A percentile compares a stretch with the other conserved stretches of the same genome.
Conservation (phyloP, 2,797 vertebrate genomes). For the Nothura maculosa region DNA sequence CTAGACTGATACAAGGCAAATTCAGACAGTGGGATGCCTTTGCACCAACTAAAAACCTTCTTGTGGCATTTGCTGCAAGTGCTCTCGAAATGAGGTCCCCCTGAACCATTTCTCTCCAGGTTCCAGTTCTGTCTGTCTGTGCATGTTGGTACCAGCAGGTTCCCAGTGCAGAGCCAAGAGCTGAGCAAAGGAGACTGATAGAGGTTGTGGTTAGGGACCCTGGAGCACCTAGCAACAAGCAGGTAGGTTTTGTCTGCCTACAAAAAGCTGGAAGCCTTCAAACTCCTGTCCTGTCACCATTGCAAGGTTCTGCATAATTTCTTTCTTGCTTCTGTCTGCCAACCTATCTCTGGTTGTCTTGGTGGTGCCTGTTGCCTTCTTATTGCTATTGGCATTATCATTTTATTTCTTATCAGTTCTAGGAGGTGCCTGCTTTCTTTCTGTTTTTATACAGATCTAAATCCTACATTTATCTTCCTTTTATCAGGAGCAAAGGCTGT, state of each 20-base stretch:
- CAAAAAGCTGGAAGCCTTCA: slow-evolving; percentile 46
- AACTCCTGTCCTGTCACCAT: not conserved
- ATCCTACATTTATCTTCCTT: slow-evolving; percentile 44
- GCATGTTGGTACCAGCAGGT: rapidly evolving
- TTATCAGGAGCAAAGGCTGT: slow-evolving; percentile 35
- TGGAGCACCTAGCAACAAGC: not conserved
- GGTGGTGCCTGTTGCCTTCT: slow-evolving; percentile 66
- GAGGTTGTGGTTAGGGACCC: rapidly evolving
- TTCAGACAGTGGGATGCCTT: not conserved
- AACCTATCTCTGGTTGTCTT: slow-evolving; percentile 64
- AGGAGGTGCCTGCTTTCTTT: slow-evolving; percentile 55
- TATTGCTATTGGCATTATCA: slow-evolving; percentile 35
- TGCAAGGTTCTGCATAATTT: slow-evolving; percentile 47
- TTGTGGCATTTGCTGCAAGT: not conserved
- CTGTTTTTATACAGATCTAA: slow-evolving; percentile 41
- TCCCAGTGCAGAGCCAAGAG: rapidly evolving
- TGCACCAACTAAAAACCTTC: not conserved
- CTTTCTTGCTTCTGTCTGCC: slow-evolving; percentile 44
- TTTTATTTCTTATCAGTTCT: slow-evolving; percentile 55
- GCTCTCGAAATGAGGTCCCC: not conserved
- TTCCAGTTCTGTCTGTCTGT: not conserved
- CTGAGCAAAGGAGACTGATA: rapidly evolving
- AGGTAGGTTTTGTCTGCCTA: not conserved
- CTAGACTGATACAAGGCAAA: not conserved
- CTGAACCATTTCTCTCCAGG: rapidly evolving